phyloP scores from a whole-genome alignment of 2,113 vertebrate species.

The Saccopteryx leptura region DNA sequence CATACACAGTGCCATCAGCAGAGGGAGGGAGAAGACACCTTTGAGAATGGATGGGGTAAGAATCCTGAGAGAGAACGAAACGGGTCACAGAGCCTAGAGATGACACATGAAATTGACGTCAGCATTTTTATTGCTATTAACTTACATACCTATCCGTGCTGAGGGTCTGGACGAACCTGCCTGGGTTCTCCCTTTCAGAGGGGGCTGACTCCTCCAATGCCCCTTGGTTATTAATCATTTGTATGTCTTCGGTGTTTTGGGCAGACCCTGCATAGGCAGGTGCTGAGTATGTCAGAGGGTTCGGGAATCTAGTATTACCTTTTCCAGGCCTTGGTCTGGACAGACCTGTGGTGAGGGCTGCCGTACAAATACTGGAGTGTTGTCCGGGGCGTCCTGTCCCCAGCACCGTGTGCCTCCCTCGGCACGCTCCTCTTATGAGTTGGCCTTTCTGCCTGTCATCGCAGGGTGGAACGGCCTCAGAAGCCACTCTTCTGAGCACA shows the following conservation, averaged over 20 bases:
- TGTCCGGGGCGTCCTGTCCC: background rate
- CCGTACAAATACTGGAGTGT: background rate
- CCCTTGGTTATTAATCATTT: background rate
- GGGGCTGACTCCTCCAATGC: background rate
- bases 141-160: background rate
- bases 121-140: background rate
- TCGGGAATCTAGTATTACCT: background rate
- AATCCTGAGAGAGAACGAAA: background rate
- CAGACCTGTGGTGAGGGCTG: background rate
- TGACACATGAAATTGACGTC: background rate
- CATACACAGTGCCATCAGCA: background rate
- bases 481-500: background rate
- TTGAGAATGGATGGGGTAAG: background rate
- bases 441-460: background rate
- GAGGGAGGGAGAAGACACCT: background rate
- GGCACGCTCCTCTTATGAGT: rapidly evolving
- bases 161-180: background rate
- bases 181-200: background rate
- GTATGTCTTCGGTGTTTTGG: background rate
- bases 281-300: background rate
- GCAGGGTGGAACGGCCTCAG: background rate
- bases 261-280: background rate
- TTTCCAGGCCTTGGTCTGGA: background rate
- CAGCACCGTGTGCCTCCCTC: background rate
- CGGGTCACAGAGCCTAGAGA: background rate